Evolutionary conservation across 1,140 invertebrate genomes (phyloP).

Genomic region (Lysiphlebus fabarum): DNA sequence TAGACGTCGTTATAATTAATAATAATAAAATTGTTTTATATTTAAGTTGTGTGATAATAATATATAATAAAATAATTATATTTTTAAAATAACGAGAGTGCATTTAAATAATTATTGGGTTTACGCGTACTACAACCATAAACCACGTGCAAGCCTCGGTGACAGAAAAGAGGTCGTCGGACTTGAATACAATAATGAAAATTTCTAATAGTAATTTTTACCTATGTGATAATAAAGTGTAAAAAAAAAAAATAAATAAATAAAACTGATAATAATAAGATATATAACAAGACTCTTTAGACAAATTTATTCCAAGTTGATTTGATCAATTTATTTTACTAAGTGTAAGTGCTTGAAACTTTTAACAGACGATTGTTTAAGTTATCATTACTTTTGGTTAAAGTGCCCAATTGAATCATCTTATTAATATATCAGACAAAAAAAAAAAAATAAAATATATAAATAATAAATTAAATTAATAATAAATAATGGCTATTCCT

Average conservation of each 20-base stretch:
- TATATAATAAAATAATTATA: too few relatives aligned
- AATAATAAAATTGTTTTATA: background rate
- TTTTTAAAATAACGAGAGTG: background rate
- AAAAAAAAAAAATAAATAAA: background rate
- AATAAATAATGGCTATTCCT: constrained; percentile 44
- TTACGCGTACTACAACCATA: background rate
- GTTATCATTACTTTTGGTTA: background rate
- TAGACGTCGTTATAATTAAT: constrained; percentile 36
- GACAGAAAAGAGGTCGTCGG: background rate
- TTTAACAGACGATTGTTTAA: background rate
- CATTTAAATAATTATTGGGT: background rate
- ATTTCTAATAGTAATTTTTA: too few relatives aligned
- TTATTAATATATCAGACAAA: too few relatives aligned
- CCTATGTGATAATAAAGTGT: background rate
- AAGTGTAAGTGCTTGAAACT: constrained; percentile 4
- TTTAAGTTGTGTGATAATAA: background rate
- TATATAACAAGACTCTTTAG: background rate
- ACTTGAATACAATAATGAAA: too few relatives aligned
- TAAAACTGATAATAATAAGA: background rate
- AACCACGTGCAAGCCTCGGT: constrained; percentile 1
- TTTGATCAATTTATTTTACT: too few relatives aligned
- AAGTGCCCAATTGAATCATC: too few relatives aligned
- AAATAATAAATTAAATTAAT: background rate
- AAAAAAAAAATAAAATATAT: constrained; percentile 1
- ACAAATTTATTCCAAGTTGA: too few relatives aligned